Evolutionary conservation across 2,888 invertebrate species (phyloP).

Genomic region (Diloba caeruleocephala): DNA sequence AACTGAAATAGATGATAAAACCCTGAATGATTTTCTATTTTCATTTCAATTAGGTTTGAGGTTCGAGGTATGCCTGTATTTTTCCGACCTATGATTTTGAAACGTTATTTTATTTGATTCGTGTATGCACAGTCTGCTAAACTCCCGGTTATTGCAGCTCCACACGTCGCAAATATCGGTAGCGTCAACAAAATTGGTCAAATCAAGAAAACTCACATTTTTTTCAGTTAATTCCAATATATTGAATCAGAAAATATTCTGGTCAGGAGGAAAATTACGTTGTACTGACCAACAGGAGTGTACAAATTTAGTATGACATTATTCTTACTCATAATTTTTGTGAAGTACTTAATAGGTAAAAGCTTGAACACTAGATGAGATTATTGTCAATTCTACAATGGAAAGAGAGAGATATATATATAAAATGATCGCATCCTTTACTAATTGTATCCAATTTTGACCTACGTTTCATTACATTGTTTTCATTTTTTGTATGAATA

Average conservation of each 20-base stretch:
- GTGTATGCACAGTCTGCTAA: conserved; percentile 21
- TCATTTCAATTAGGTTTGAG: conserved; percentile 8
- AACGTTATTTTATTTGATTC: conserved; percentile 13
- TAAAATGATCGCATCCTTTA: too few species aligned
- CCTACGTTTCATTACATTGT: too few species aligned
- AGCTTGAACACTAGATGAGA: too few species aligned
- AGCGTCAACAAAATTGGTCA: conserved; percentile 40
- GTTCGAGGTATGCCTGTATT: not conserved
- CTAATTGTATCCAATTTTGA: too few species aligned
- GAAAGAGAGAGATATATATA: too few species aligned
- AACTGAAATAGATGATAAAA: too few species aligned
- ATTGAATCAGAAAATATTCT: conserved; percentile 20
- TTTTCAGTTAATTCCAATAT: conserved; percentile 9
- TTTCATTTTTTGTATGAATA: too few species aligned
- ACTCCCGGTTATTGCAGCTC: conserved; percentile 29
- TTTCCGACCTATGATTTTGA: conserved; percentile 4
- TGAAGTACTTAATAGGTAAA: too few species aligned
- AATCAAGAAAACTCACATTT: conserved; percentile 45
- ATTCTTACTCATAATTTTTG: too few species aligned
- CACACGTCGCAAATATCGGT: conserved; percentile 19
- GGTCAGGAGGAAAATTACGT: conserved; percentile 8
- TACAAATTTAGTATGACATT: too few species aligned
- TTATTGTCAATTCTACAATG: too few species aligned
- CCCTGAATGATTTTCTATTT: not conserved
- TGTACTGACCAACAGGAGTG: conserved; percentile 16